Evolutionary conservation across 1,140 invertebrate species (phyloP).

Genomic region (Trichonephila clavipes): DNA sequence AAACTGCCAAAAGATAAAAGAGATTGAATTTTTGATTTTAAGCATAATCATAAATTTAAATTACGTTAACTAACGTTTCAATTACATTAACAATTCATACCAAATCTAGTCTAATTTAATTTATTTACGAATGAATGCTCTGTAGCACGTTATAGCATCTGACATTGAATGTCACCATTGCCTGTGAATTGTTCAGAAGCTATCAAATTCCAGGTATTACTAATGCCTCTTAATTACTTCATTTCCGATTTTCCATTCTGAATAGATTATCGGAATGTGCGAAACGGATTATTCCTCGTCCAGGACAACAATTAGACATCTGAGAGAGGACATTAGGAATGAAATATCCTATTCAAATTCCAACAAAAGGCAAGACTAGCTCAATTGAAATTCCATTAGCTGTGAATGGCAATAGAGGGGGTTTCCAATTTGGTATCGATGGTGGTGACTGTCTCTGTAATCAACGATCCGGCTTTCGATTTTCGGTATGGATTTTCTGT

Average conservation of each 20-base stretch:
- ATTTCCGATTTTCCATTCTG: neutral
- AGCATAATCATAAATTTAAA: too few species aligned
- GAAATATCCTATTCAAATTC: slow-evolving; percentile 28
- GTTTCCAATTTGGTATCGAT: slow-evolving; percentile 28
- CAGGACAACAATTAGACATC: slow-evolving; percentile 19
- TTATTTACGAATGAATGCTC: too few species aligned
- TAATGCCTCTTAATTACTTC: neutral
- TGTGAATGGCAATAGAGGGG: neutral
- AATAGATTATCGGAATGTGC: neutral
- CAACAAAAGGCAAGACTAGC: slow-evolving; percentile 12
- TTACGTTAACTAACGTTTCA: too few species aligned
- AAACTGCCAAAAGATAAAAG: too few species aligned
- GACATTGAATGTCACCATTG: neutral
- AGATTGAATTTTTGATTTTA: too few species aligned
- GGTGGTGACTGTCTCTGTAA: neutral
- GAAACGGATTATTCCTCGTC: neutral
- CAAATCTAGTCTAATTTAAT: too few species aligned
- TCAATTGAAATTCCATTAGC: slow-evolving; percentile 51
- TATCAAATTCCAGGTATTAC: slow-evolving; percentile 3
- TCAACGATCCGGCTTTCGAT: neutral
- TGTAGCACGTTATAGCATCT: too few species aligned
- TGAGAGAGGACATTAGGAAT: slow-evolving; percentile 15
- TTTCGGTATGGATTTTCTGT: neutral
- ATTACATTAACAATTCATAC: too few species aligned
- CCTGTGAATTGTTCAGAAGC: neutral